Evolutionary conservation across 2,797 vertebrate genomes (phyloP).

Genomic region (Ctenochaetus hawaiiensis): DNA sequence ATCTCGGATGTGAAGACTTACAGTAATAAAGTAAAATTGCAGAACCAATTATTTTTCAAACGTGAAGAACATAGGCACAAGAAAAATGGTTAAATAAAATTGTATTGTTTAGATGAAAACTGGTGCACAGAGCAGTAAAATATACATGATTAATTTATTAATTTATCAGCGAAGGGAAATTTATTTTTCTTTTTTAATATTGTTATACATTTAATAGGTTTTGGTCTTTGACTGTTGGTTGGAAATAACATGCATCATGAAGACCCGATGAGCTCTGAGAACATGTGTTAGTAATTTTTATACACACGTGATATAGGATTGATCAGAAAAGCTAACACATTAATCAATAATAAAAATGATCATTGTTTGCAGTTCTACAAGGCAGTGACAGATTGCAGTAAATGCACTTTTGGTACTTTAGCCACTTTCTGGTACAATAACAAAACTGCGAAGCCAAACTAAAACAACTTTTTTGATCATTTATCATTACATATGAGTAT

Average conservation of each 20-base stretch:
- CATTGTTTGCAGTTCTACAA: background rate
- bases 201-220: background rate
- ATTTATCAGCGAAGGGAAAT: background rate
- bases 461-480: background rate
- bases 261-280: background rate
- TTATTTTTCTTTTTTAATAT: too few relatives aligned
- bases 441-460: constrained; percentile 22
- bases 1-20: background rate
- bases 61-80: background rate
- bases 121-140: background rate
- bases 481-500: background rate
- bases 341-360: background rate
- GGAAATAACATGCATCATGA: background rate
- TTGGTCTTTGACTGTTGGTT: background rate
- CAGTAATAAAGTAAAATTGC: background rate
- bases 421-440: background rate
- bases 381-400: background rate
- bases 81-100: constrained; percentile 21
- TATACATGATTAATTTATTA: background rate
- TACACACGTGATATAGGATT: background rate
- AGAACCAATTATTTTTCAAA: background rate
- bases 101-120: constrained; percentile 1
- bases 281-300: background rate
- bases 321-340: background rate
- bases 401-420: background rate